phyloP scores from a whole-genome alignment of 2,113 vertebrate genomes.

The Eurystomus gularis region DNA sequence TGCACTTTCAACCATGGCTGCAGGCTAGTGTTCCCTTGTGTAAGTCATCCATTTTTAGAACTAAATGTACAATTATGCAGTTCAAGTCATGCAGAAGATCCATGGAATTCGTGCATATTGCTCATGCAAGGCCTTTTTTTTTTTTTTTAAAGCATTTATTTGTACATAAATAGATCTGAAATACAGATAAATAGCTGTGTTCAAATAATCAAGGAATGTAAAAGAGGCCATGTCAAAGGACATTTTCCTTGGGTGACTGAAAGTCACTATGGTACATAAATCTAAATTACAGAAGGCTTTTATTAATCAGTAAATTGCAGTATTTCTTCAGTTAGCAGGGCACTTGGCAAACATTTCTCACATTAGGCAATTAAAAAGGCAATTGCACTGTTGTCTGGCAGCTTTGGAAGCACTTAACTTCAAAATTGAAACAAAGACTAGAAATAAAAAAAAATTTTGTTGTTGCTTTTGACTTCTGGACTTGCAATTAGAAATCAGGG shows the following conservation, averaged over 20 bases:
- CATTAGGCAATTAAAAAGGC: conserved; percentile 24
- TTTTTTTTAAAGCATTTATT: background rate
- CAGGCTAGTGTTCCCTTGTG: conserved; percentile 48
- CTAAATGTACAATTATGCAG: conserved; percentile 45
- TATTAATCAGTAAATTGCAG: conserved; percentile 48
- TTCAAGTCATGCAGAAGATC: conserved; percentile 54
- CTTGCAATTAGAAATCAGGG: background rate
- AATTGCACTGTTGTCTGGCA: background rate
- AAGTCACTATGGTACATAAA: background rate
- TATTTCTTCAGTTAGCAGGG: conserved; percentile 28
- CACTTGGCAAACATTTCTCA: conserved; percentile 19
- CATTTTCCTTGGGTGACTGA: conserved; percentile 2
- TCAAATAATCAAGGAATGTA: conserved; percentile 3
- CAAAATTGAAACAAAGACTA: conserved; percentile 29
- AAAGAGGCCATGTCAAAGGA: conserved; percentile 29
- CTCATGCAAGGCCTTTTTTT: background rate
- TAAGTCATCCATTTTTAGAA: conserved; percentile 66
- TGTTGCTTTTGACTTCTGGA: conserved; percentile 11
- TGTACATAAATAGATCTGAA: conserved; percentile 31
- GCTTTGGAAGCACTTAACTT: conserved; percentile 17
- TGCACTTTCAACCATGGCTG: conserved; percentile 30
- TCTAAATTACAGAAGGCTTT: background rate
- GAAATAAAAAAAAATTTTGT: conserved; percentile 5
- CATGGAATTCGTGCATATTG: conserved; percentile 34
- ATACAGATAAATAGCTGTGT: background rate